These are phyloP conservation scores for Actias luna DNA, from an alignment of 2,888 invertebrate genomes.

Conservation along the genomic window DNA sequence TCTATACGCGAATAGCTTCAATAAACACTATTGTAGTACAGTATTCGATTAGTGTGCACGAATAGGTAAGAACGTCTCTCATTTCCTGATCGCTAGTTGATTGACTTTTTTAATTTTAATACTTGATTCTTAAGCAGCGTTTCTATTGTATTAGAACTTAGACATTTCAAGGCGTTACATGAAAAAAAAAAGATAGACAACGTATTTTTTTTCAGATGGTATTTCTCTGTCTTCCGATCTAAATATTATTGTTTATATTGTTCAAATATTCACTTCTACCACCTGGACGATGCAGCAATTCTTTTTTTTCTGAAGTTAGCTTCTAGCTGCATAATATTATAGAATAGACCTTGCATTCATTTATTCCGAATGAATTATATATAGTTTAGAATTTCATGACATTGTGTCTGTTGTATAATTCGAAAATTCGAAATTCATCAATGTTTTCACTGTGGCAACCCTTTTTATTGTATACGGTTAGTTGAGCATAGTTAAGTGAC, in stretches of 20 bases:
- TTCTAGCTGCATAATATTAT: background rate
- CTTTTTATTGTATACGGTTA: slow-evolving; percentile 22
- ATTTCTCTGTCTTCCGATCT: no score
- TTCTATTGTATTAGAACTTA: no score
- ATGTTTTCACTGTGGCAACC: background rate
- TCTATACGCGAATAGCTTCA: background rate
- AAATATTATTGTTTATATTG: no score
- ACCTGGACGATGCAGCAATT: no score
- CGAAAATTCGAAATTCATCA: background rate
- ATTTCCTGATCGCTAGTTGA: background rate
- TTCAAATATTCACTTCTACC: no score
- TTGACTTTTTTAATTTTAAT: no score
- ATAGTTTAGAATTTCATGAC: background rate
- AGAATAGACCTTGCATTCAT: background rate
- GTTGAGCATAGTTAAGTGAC: slow-evolving; percentile 25
- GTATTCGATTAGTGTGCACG: background rate
- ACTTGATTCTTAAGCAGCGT: no score
- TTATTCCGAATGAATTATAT: background rate
- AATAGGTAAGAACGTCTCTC: background rate
- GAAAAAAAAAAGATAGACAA: no score
- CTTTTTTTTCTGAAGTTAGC: no score
- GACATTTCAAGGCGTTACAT: no score
- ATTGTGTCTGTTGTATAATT: background rate
- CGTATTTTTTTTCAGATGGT: no score
- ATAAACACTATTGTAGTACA: background rate